Conservation (phyloP, 2,797 vertebrate genomes). For the Helicolenus hilgendorfi region DNA sequence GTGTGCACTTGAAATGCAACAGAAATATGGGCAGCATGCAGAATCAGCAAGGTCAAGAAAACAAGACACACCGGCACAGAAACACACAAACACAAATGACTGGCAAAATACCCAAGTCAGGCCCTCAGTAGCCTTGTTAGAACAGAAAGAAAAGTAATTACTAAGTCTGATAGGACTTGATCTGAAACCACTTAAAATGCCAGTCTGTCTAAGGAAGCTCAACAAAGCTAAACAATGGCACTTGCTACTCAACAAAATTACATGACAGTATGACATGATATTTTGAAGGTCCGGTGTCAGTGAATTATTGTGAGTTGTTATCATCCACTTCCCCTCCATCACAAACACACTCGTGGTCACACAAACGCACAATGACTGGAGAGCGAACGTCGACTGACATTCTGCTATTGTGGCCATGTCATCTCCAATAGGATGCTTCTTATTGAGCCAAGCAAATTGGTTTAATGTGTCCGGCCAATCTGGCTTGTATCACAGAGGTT, state of each 20-base stretch:
- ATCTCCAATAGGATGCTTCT: constrained; percentile 74
- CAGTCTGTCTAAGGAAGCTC: constrained; percentile 10
- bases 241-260: constrained; percentile 5
- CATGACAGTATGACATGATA: constrained; percentile 11
- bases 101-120: background rate
- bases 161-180: constrained; percentile 22
- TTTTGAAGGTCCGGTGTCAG: constrained; percentile 22
- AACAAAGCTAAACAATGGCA: constrained; percentile 19
- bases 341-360: constrained; percentile 3
- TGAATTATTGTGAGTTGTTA: constrained; percentile 31
- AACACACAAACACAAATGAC: constrained; percentile 16
- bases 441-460: constrained; percentile 79
- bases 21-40: constrained; percentile 7
- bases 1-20: constrained; percentile 18
- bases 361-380: constrained; percentile 26
- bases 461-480: constrained; percentile 81
- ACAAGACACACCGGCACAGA: constrained; percentile 28
- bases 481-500: constrained; percentile 70
- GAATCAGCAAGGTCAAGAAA: constrained; percentile 39
- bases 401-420: constrained; percentile 71
- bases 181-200: constrained; percentile 40
- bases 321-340: constrained; percentile 24
- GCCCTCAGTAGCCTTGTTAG: background rate
- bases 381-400: constrained; percentile 49
- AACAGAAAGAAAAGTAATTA: constrained; percentile 44